A percentile compares a stretch with the other conserved stretches of the same genome.
Evolutionary conservation across 92 coral and sea anemone genomes (phyloP).

Genomic region (Porites divaricata): DNA sequence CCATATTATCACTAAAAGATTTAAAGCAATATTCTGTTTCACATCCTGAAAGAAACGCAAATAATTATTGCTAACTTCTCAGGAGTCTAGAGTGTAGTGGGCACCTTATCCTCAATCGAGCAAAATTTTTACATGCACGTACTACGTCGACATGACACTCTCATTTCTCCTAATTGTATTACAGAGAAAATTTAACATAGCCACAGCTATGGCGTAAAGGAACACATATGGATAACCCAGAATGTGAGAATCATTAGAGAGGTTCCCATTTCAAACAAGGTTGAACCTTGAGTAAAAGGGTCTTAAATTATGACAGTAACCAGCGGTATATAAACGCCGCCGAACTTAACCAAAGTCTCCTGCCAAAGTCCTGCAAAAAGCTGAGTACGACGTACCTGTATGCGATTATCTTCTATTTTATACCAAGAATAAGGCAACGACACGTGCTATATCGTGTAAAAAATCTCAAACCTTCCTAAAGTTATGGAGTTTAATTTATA

Average conservation of each 20-base stretch:
- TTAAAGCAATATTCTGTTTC: background rate
- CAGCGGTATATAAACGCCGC: no score
- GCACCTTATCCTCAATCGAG: background rate
- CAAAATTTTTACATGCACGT: background rate
- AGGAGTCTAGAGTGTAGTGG: background rate
- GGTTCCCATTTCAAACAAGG: background rate
- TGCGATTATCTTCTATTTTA: background rate
- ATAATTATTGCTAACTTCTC: background rate
- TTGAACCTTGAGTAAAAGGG: background rate
- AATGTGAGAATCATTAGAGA: background rate
- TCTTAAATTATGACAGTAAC: background rate
- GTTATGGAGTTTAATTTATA: no score
- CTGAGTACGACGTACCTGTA: no score
- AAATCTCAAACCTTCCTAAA: background rate
- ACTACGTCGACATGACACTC: background rate
- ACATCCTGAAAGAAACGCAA: background rate
- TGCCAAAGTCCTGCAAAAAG: no score
- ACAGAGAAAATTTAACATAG: background rate
- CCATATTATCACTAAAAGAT: background rate
- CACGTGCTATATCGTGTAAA: background rate
- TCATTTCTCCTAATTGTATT: no score
- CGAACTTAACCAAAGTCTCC: no score
- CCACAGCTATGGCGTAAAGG: background rate
- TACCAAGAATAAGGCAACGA: background rate
- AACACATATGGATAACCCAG: background rate